A percentile compares a stretch with the other conserved stretches of the same genome.
These are phyloP conservation scores for Eristalis pertinax DNA, from an alignment of 2,888 invertebrate species.

Conservation along the genomic window DNA sequence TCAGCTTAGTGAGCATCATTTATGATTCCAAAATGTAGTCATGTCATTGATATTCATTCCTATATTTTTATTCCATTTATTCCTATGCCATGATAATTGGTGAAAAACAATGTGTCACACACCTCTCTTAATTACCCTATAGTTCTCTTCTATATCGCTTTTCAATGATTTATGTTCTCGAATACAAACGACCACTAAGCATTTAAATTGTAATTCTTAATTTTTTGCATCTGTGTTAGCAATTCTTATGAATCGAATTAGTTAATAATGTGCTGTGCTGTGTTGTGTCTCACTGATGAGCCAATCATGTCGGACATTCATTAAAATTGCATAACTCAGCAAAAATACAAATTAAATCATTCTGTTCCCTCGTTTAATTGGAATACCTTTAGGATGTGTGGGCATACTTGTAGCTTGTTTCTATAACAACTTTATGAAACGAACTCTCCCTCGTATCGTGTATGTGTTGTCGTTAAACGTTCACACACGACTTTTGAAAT, in stretches of 20 bases:
- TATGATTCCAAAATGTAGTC: no score
- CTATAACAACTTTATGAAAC: neutral
- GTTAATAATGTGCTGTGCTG: conserved; percentile 14
- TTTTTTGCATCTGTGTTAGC: conserved; percentile 19
- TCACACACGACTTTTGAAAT: neutral
- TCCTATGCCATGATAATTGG: no score
- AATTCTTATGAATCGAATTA: conserved; percentile 28
- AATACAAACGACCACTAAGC: conserved; percentile 21
- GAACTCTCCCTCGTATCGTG: neutral
- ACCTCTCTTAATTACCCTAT: neutral
- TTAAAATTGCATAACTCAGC: conserved; percentile 41
- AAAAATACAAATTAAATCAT: conserved; percentile 17
- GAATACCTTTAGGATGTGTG: conserved; percentile 7
- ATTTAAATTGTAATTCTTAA: conserved; percentile 11
- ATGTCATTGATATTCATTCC: no score
- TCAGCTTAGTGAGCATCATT: no score
- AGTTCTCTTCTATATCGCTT: neutral
- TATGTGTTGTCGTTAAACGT: conserved; percentile 1
- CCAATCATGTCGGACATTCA: conserved; percentile 39
- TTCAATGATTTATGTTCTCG: neutral
- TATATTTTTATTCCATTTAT: no score
- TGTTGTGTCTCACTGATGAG: conserved; percentile 15
- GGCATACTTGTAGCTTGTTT: neutral
- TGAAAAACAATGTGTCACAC: neutral
- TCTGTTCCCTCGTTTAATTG: conserved; percentile 14